Evolutionary conservation across 2,888 invertebrate species (phyloP).

Genomic region (Eristalis pertinax): DNA sequence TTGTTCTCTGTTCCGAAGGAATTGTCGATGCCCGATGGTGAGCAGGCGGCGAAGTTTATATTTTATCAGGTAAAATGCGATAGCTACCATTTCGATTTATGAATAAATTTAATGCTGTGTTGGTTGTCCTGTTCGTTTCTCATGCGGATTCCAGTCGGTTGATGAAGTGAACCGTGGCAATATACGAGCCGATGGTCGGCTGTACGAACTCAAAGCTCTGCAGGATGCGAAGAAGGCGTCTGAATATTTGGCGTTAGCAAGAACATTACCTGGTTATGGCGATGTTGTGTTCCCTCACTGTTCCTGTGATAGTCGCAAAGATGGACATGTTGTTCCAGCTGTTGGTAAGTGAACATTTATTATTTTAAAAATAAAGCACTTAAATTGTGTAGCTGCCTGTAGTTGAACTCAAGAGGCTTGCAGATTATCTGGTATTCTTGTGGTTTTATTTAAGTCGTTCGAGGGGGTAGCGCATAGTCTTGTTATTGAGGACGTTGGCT

Average conservation of each 20-base stretch:
- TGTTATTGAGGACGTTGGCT: too few species aligned
- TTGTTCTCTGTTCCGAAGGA: slow-evolving; percentile 89
- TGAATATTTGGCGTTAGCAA: slow-evolving; percentile 92
- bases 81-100: neutral
- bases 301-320: slow-evolving; percentile 93
- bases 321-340: slow-evolving; percentile 91
- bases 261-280: slow-evolving; percentile 95
- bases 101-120: neutral
- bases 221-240: slow-evolving; percentile 93
- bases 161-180: slow-evolving; percentile 97
- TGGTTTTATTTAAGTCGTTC: too few species aligned
- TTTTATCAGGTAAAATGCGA: slow-evolving; percentile 88
- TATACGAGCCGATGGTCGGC: slow-evolving; percentile 92
- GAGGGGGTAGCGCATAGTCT: too few species aligned
- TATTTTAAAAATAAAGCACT: neutral
- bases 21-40: slow-evolving; percentile 85
- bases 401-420: too few species aligned
- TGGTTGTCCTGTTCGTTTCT: neutral
- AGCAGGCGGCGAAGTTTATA: slow-evolving; percentile 90
- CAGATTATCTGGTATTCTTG: too few species aligned
- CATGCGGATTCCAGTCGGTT: slow-evolving; percentile 86
- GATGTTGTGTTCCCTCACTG: slow-evolving; percentile 97
- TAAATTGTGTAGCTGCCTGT: too few species aligned
- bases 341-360: slow-evolving; percentile 83
- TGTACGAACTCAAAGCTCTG: slow-evolving; percentile 97